Conservation (phyloP, 2,113 vertebrate genomes). For the Coreoperca whiteheadi region DNA sequence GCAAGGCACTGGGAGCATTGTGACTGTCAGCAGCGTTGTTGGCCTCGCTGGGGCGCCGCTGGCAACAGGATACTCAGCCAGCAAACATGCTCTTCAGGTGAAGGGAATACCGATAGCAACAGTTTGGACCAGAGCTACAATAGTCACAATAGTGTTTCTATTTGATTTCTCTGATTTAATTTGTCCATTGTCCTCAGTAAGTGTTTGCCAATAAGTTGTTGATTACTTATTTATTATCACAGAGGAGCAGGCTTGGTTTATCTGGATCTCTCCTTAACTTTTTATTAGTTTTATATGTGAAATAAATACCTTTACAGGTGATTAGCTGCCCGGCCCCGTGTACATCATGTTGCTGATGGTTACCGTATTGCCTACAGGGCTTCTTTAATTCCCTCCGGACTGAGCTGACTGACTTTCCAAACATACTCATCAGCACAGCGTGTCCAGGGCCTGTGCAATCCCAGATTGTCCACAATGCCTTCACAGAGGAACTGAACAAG, state of each 20-base stretch:
- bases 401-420: slow-evolving; percentile 89
- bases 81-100: slow-evolving; percentile 94
- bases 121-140: neutral
- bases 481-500: slow-evolving; percentile 88
- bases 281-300: neutral
- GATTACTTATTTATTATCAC: neutral
- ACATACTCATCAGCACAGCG: slow-evolving; percentile 89
- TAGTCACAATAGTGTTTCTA: neutral
- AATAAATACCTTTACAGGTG: neutral
- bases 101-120: neutral
- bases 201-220: neutral
- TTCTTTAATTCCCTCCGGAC: slow-evolving; percentile 91
- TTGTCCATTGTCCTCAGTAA: neutral
- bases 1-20: slow-evolving; percentile 87
- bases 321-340: neutral
- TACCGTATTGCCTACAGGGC: slow-evolving; percentile 81
- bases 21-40: slow-evolving; percentile 90
- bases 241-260: neutral
- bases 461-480: slow-evolving; percentile 90
- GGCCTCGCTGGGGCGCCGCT: slow-evolving; percentile 88
- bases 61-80: slow-evolving; percentile 90
- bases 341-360: neutral
- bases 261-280: neutral
- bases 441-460: slow-evolving; percentile 95
- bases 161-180: neutral